phyloP scores from a whole-genome alignment of 1,140 invertebrate genomes.

The Zeugodacus cucurbitae region DNA sequence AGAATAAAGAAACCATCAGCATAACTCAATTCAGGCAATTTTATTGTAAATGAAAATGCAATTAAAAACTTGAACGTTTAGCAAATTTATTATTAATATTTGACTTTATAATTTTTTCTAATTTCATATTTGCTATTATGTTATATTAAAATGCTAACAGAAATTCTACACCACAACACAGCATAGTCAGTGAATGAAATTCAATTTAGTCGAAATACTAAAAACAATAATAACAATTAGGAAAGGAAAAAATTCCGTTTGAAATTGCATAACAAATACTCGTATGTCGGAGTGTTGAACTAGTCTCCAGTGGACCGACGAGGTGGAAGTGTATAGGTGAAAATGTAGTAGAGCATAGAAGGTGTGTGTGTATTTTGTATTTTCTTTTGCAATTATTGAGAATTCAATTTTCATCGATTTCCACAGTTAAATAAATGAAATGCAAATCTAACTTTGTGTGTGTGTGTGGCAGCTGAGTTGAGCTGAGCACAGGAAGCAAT shows the following conservation, averaged over 20 bases:
- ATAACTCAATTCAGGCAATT: constrained; percentile 13
- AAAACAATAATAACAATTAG: not conserved
- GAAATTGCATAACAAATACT: constrained; percentile 2
- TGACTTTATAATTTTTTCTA: not conserved
- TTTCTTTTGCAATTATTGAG: not conserved
- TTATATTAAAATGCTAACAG: not conserved
- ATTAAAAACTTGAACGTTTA: constrained; percentile 9
- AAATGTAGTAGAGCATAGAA: not conserved
- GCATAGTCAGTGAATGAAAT: not conserved
- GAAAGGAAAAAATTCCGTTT: not conserved
- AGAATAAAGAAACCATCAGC: constrained; percentile 18
- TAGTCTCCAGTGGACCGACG: not conserved
- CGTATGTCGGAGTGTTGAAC: not conserved
- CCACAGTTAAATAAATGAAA: not conserved
- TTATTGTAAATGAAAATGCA: not conserved
- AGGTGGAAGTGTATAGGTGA: not conserved
- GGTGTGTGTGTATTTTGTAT: not conserved
- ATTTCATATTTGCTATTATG: not conserved
- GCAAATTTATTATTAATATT: not conserved
- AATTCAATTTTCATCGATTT: constrained; percentile 22
- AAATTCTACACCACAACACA: not conserved
- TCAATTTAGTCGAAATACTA: constrained; percentile 11
- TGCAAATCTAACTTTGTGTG: not conserved
- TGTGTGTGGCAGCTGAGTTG: not conserved
- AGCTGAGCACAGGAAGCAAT: not conserved